A percentile compares a stretch with the other conserved stretches of the same genome.
phyloP scores from a whole-genome alignment of 2,888 invertebrate genomes.

The Xylophagus ater region DNA sequence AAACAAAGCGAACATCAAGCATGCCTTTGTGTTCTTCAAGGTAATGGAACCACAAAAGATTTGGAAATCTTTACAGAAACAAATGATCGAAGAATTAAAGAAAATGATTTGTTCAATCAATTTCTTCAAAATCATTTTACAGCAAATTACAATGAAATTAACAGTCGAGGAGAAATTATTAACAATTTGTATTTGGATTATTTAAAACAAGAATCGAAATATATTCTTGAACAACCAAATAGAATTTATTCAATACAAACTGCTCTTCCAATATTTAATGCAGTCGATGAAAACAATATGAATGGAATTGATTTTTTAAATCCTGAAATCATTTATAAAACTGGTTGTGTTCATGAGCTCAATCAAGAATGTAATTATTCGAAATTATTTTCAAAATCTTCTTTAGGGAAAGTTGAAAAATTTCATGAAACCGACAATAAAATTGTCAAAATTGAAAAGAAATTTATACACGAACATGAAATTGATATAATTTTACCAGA shows the following conservation, averaged over 20 bases:
- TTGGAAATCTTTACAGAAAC: too few relatives aligned
- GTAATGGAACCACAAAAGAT: too few relatives aligned
- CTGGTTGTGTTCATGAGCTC: not conserved
- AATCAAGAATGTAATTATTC: not conserved
- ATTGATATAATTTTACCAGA: slow-evolving; percentile 2
- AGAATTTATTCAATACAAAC: not conserved
- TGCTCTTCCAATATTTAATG: not conserved
- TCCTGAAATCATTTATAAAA: not conserved
- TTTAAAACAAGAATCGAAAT: too few relatives aligned
- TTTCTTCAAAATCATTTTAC: not conserved
- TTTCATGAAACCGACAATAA: not conserved
- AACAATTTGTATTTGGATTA: not conserved
- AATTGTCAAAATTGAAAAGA: not conserved
- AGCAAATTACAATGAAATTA: not conserved
- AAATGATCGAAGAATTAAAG: not conserved
- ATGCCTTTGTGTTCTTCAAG: not conserved
- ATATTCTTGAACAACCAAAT: not conserved
- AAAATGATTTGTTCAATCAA: not conserved
- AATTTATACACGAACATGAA: not conserved
- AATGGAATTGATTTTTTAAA: not conserved
- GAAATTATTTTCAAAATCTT: not conserved
- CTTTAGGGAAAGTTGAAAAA: not conserved
- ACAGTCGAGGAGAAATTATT: not conserved
- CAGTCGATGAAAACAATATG: too few relatives aligned
- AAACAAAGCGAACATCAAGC: not conserved